Base-by-base conservation (phyloP, 2,888 invertebrate genomes). In the Drosophila falleni region DNA sequence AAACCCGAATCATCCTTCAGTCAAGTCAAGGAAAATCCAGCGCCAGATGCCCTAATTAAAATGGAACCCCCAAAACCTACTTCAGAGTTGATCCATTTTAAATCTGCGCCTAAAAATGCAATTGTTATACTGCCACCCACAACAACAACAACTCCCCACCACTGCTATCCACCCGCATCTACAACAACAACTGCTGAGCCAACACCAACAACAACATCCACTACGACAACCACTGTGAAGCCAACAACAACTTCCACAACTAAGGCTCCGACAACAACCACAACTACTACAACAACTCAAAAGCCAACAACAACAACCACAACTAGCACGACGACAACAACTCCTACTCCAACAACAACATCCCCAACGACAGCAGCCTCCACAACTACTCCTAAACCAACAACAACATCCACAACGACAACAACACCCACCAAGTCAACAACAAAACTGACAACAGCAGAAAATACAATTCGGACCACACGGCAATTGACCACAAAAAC, bases 31-130 rank as follows among this genome's bases (percentile, higher is more conserved):
- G 55, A 49, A 4, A 16, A 41, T 8, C 16, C 39, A 2, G 41
- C 58, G 8, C 11, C 8, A 5, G 42, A 71, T 8, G 6, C 63
- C 1, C 8, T 35, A 5, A 64, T 78, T 6, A 35, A 71, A 6
- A 39, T 76, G 23, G 23, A 23, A 23, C 23, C 23, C 2, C 0
- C 23, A 1, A 19, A 6, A 9, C 29, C 63, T 19, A 11, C 50
- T 2, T 8, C 31, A 5, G 29, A 10, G 6, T 13, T 35, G 13
- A 16, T 19, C 5, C 29, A 11, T 10, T 6, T 26, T 0, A 50
- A 4, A 2, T 0, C 3, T 2, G 5, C 8, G 1, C 11, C 16
- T 23, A 11, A 2, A 5, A 8, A 4, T 8, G 33, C 19, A 11
- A 15, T 31, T n/a, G 59, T 50, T 2, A 44, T 44, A 11, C 1